phyloP scores from a whole-genome alignment of 2,797 vertebrate species.

The Hypotaenidia okinawae region DNA sequence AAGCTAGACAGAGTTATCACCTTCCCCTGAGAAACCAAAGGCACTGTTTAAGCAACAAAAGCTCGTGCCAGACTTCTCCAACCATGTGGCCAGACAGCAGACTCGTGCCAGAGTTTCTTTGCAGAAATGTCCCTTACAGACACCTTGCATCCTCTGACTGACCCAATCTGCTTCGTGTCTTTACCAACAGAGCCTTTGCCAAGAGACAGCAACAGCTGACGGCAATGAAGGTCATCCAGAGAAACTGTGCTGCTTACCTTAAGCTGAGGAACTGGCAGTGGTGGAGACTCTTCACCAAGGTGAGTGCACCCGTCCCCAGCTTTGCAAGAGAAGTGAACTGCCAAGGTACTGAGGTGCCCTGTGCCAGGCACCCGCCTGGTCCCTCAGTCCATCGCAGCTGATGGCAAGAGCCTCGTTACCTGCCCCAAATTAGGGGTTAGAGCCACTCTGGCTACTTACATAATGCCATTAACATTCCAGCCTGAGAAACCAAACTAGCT shows the following conservation, averaged over 20 bases:
- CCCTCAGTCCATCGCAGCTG: background rate
- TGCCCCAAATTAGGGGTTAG: background rate
- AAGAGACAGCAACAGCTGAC: conserved; percentile 96
- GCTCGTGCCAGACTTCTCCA: background rate
- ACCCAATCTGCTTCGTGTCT: background rate
- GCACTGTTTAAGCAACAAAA: background rate
- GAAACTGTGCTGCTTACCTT: conserved; percentile 97
- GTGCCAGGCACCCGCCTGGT: background rate
- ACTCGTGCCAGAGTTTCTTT: background rate
- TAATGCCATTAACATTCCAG: background rate
- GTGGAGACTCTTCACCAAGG: conserved; percentile 99
- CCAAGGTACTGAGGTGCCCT: background rate
- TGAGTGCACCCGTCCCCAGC: conserved; percentile 56
- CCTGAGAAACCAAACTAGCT: background rate
- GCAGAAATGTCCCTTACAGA: background rate
- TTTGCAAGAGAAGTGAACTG: background rate
- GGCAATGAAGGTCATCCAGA: conserved; percentile 97
- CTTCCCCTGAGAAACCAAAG: background rate
- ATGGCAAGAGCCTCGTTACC: background rate
- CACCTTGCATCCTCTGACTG: background rate
- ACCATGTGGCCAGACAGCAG: background rate
- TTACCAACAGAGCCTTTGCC: conserved; percentile 87
- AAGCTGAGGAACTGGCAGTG: conserved; percentile 99
- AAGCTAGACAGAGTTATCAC: background rate
- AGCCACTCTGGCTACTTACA: background rate